Evolutionary conservation across 2,888 invertebrate species (phyloP).

Genomic region (Diloba caeruleocephala): DNA sequence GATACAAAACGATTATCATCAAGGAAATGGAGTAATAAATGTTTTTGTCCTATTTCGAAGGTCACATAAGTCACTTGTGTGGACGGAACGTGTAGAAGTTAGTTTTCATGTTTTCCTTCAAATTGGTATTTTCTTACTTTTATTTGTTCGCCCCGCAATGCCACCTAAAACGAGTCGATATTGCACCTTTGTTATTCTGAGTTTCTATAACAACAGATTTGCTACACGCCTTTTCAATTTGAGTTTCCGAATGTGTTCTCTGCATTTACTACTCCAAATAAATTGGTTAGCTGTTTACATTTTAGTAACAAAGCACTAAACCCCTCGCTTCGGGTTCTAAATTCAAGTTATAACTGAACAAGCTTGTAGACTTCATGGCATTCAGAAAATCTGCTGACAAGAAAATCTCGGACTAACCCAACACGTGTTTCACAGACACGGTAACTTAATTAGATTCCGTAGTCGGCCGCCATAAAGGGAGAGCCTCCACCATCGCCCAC

Average conservation of each 20-base stretch:
- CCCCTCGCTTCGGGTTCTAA: slow-evolving; percentile 31
- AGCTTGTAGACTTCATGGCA: slow-evolving; percentile 32
- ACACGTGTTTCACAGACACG: slow-evolving; percentile 51
- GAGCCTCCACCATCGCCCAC: slow-evolving; percentile 43
- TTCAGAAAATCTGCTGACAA: slow-evolving; percentile 51
- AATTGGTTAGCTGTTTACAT: slow-evolving; percentile 45
- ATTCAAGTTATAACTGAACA: slow-evolving; percentile 46
- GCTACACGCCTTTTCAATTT: slow-evolving; percentile 57
- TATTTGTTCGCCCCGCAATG: slow-evolving; percentile 47
- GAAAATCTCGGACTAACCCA: slow-evolving; percentile 53
- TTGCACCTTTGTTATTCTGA: slow-evolving; percentile 56
- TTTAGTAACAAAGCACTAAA: slow-evolving; percentile 38
- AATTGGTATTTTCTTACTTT: slow-evolving; percentile 35
- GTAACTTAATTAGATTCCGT: slow-evolving; percentile 57
- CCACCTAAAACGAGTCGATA: slow-evolving; percentile 47
- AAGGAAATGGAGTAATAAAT: slow-evolving; percentile 47
- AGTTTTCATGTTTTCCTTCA: slow-evolving; percentile 34
- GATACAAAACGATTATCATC: slow-evolving; percentile 38
- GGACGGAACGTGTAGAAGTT: slow-evolving; percentile 8
- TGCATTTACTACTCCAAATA: slow-evolving; percentile 33
- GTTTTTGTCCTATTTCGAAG: slow-evolving; percentile 38
- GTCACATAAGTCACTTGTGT: slow-evolving; percentile 27
- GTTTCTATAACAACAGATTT: slow-evolving; percentile 50
- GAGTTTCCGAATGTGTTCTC: slow-evolving; percentile 48
- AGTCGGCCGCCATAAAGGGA: slow-evolving; percentile 48